Percentiles rank a stretch among this genome's conserved stretches.
phyloP scores from a whole-genome alignment of 1,140 invertebrate genomes.

The Glossosoma conforme region DNA sequence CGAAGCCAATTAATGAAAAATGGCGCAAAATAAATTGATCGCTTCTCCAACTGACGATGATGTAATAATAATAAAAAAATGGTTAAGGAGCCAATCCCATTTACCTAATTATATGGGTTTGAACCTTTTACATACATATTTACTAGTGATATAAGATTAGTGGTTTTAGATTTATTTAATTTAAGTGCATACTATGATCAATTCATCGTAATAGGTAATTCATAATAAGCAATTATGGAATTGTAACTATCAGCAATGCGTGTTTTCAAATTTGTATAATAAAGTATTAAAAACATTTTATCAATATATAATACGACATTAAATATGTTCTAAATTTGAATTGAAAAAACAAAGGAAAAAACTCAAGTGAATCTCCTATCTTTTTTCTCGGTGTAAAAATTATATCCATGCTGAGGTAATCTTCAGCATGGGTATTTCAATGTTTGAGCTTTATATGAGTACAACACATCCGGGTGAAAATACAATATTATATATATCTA shows the following conservation, averaged over 20 bases:
- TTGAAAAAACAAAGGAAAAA: no score
- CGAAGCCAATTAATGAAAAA: no score
- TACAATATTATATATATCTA: no score
- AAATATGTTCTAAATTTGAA: no score
- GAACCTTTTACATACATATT: constrained; percentile 3
- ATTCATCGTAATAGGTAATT: neutral
- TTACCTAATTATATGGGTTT: constrained; percentile 22
- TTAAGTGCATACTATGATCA: neutral
- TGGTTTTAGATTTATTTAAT: neutral
- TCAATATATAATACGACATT: neutral
- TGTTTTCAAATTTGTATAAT: neutral
- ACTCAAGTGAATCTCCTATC: no score
- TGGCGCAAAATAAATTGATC: no score
- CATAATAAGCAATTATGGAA: neutral
- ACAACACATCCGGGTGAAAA: no score
- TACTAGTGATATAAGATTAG: neutral
- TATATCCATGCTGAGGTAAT: no score
- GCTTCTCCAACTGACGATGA: constrained; percentile 20
- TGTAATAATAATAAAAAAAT: constrained; percentile 14
- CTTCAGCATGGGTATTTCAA: no score
- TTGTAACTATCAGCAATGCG: neutral
- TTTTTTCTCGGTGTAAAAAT: no score
- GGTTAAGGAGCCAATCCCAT: constrained; percentile 23
- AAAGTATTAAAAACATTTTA: neutral
- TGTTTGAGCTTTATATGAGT: no score